Base-by-base conservation (phyloP, 2,113 vertebrate species). In the Limnothrissa miodon region DNA sequence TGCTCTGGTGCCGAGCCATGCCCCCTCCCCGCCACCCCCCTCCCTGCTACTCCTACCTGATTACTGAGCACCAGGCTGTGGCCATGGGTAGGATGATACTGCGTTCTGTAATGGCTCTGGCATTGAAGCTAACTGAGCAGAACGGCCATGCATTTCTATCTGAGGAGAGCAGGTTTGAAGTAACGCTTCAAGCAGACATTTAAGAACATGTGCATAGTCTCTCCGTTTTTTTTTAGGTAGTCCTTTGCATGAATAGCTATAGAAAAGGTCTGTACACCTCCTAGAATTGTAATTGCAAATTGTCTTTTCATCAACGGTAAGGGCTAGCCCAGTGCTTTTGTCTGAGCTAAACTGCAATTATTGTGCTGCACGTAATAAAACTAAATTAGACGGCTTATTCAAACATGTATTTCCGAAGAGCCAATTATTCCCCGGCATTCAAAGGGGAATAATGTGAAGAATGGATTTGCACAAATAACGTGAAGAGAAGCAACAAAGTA, bases 381-480 rank as follows among this genome's bases (percentile, higher is more conserved):
- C 66, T 36, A 29, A 74, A 74, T 36, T 5, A 25, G 66, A 74
- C 33, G 66, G 66, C 66, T 74, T 74, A 39, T 74, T 74, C 66
- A 74, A 74, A 74, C 29, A 74, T 33, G n/a, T n/a, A 74, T 33
- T 29, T 17, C 19, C 13, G 4, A 74, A 3, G 25, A 74, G 66
- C 8, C 66, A 74, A 74, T 74, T 74, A 74, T 74, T 74, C 13
- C 10, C 10, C 66, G 1, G 66, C 66, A 74, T 39, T 74, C 66
- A 74, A 74, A 33, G 10, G 15, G 29, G 33, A 36, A 74, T 74
- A 39, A 74, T 36, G 33, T 36, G 33, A 74, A 33, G 66, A 74
- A 74, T 74, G 66, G 36, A 74, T 74, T 74, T 74, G 66, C 66
- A 74, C 66, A 74, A 74, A 36, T 74, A 74, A 74, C 11, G 36